Conservation (phyloP, 2,888 invertebrate genomes). For the Hyposoter dolosus region DNA sequence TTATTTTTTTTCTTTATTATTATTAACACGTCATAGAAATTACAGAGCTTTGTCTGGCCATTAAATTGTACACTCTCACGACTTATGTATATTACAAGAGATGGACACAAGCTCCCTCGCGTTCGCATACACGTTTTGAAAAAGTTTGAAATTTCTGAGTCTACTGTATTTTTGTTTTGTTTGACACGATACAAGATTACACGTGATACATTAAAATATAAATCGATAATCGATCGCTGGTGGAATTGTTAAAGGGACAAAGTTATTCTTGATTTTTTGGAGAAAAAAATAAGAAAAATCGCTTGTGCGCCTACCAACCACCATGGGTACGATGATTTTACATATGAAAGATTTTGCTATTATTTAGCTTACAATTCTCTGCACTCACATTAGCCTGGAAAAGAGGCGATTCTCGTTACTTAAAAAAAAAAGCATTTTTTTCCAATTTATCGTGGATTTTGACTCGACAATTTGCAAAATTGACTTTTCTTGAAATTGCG, state of each 20-base stretch:
- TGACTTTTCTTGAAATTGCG: not conserved
- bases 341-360: slow-evolving; percentile 19
- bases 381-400: not conserved
- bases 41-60: slow-evolving; percentile 7
- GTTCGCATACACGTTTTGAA: slow-evolving; percentile 33
- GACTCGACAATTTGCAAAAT: not conserved
- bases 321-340: slow-evolving; percentile 32
- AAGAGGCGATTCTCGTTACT: slow-evolving; percentile 21
- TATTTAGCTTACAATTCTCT: slow-evolving; percentile 1
- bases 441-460: not conserved
- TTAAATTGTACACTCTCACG: slow-evolving; percentile 24
- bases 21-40: slow-evolving; percentile 56
- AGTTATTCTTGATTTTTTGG: slow-evolving; percentile 1
- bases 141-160: slow-evolving; percentile 37
- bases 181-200: slow-evolving; percentile 5
- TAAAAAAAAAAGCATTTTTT: not conserved
- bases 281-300: slow-evolving; percentile 19
- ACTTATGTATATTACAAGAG: slow-evolving; percentile 38
- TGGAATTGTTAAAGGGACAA: not conserved
- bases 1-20: slow-evolving; percentile 5
- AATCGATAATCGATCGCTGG: slow-evolving; percentile 26
- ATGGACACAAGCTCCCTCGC: slow-evolving; percentile 11
- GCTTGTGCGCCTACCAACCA: slow-evolving; percentile 58
- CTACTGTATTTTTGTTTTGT: slow-evolving; percentile 9
- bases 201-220: slow-evolving; percentile 22